Conservation (phyloP, 37 sponge, comb jelly and placozoan genomes). For the Spongia lamella region DNA sequence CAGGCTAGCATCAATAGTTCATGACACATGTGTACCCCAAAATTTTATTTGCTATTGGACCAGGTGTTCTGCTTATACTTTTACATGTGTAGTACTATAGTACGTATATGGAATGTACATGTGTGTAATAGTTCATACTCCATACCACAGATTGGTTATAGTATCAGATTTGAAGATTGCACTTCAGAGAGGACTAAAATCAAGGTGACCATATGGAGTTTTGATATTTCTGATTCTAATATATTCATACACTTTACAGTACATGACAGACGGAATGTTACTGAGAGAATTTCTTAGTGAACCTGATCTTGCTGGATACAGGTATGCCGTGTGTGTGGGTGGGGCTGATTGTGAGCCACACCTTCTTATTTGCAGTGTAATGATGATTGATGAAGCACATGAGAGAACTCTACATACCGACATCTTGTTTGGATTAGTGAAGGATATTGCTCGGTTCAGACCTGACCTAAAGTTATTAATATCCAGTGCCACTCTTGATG, state of each 20-base stretch:
- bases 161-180: slow-evolving; percentile 98
- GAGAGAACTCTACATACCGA: slow-evolving; percentile 98
- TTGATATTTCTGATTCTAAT: background rate
- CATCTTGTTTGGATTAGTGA: slow-evolving; percentile 96
- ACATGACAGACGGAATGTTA: slow-evolving; percentile 99
- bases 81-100: no score
- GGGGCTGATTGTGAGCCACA: background rate
- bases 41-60: no score
- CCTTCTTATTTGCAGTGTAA: slow-evolving; percentile 59
- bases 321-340: slow-evolving; percentile 52
- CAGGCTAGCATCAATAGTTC: no score
- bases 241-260: slow-evolving; percentile 41
- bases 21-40: no score
- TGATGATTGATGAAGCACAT: slow-evolving; percentile 99
- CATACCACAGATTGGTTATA: slow-evolving; percentile 86
- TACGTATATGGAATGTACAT: no score
- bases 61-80: no score
- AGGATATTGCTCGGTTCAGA: slow-evolving; percentile 94
- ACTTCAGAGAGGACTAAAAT: slow-evolving; percentile 94
- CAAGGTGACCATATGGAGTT: slow-evolving; percentile 30
- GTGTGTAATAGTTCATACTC: background rate
- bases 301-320: slow-evolving; percentile 88
- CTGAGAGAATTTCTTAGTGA: slow-evolving; percentile 98
- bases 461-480: slow-evolving; percentile 95
- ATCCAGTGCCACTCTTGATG: slow-evolving; percentile 97